Percentiles rank a stretch among this genome's conserved stretches.
Conservation (phyloP, 2,888 invertebrate genomes). For the Brachyptera putata region DNA sequence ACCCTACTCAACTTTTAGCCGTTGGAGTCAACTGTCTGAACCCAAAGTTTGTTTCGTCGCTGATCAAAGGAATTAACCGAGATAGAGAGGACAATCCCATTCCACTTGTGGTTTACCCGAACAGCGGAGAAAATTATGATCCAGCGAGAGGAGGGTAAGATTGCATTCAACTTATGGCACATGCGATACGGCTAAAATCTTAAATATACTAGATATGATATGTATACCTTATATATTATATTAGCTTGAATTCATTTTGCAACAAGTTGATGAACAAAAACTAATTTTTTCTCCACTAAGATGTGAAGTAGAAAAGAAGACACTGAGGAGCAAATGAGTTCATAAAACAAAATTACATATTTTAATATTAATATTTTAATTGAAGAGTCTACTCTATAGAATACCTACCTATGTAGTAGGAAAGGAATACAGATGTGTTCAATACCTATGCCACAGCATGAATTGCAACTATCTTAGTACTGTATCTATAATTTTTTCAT, state of each 20-base stretch:
- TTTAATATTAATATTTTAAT: too few relatives aligned
- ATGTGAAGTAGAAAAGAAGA: background rate
- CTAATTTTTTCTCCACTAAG: background rate
- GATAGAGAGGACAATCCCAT: conserved; percentile 50
- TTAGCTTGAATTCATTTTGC: background rate
- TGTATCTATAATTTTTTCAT: too few relatives aligned
- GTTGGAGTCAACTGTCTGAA: conserved; percentile 86
- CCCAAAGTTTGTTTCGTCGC: conserved; percentile 58
- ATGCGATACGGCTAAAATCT: too few relatives aligned
- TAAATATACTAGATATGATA: too few relatives aligned
- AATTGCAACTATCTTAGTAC: too few relatives aligned
- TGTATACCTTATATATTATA: too few relatives aligned
- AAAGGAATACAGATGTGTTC: too few relatives aligned
- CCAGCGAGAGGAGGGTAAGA: conserved; percentile 55
- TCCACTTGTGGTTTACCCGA: conserved; percentile 86
- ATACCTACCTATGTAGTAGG: too few relatives aligned
- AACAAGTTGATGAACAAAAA: background rate
- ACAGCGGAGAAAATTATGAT: conserved; percentile 82
- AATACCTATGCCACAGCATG: too few relatives aligned
- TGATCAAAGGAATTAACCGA: conserved; percentile 56
- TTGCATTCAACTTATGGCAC: background rate
- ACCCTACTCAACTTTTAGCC: conserved; percentile 71
- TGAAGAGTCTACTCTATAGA: too few relatives aligned
- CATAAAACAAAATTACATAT: too few relatives aligned
- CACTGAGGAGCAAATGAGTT: too few relatives aligned